phyloP scores from a whole-genome alignment of 2,113 vertebrate species.

The Ciconia boyciana region DNA sequence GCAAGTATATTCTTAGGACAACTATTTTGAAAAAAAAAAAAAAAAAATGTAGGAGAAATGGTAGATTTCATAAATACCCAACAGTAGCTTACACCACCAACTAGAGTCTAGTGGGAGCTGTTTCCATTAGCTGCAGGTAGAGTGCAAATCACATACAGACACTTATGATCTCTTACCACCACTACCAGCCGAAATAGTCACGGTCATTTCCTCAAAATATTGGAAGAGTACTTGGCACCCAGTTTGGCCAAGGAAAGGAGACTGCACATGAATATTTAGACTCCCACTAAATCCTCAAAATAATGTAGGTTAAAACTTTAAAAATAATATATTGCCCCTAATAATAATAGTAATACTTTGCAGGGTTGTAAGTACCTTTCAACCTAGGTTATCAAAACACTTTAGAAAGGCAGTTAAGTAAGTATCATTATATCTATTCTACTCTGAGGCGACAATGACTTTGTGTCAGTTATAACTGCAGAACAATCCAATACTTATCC shows the following conservation, averaged over 20 bases:
- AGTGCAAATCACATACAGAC: rapidly evolving
- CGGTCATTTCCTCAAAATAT: background rate
- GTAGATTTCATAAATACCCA: background rate
- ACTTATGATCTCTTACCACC: background rate
- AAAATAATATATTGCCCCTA: background rate
- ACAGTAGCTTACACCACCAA: background rate
- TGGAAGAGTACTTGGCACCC: background rate
- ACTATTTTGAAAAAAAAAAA: background rate
- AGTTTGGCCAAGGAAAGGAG: background rate
- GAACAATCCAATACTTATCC: slow-evolving; percentile 45
- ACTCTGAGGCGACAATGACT: slow-evolving; percentile 30
- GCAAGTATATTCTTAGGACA: background rate
- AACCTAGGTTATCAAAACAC: slow-evolving; percentile 41
- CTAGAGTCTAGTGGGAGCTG: background rate
- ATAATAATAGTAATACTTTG: slow-evolving; percentile 29
- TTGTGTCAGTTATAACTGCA: slow-evolving; percentile 47
- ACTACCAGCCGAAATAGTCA: background rate
- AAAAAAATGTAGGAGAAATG: background rate
- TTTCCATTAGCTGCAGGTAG: background rate
- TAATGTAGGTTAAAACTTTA: slow-evolving; percentile 4
- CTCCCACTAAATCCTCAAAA: background rate
- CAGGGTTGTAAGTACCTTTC: slow-evolving; percentile 27
- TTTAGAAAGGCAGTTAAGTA: slow-evolving; percentile 40
- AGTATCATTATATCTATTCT: slow-evolving; percentile 32
- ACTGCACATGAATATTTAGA: background rate